A percentile compares a stretch with the other conserved stretches of the same genome.
Conservation (phyloP, 2,888 invertebrate genomes). For the Auanema sp. region DNA sequence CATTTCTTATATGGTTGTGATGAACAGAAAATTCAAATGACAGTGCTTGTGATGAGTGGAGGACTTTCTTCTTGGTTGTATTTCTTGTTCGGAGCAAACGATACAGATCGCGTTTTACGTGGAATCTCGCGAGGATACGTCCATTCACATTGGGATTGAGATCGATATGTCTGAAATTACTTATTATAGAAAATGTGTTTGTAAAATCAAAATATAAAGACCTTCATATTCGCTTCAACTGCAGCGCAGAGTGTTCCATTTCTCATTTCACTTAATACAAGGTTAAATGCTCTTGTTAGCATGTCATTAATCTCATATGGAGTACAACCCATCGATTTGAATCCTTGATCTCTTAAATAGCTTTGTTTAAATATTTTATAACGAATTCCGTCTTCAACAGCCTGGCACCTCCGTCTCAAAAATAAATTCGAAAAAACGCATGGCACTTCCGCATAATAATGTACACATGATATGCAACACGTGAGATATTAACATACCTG, state of each 20-base stretch:
- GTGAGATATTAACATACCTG: constrained; percentile 10
- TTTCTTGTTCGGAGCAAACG: constrained; percentile 2
- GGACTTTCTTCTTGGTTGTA: too few species aligned
- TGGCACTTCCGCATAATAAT: background rate
- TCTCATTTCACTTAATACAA: constrained; percentile 58
- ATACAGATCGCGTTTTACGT: background rate
- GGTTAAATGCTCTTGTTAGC: constrained; percentile 54
- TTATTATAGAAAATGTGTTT: too few species aligned
- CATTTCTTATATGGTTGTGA: constrained; percentile 1
- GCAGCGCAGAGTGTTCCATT: constrained; percentile 54
- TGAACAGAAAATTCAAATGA: background rate
- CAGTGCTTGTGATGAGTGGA: too few species aligned
- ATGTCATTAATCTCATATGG: constrained; percentile 37
- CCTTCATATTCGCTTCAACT: constrained; percentile 38
- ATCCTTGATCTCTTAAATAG: too few species aligned
- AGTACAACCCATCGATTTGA: too few species aligned
- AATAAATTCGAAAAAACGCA: background rate
- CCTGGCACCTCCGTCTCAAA: background rate
- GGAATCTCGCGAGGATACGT: too few species aligned
- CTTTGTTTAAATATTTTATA: too few species aligned
- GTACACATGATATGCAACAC: too few species aligned
- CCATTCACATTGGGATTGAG: too few species aligned
- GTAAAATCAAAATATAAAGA: background rate
- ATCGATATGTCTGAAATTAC: too few species aligned
- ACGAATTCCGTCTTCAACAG: too few species aligned